A percentile compares a stretch with the other conserved stretches of the same genome.
Evolutionary conservation across 2,113 vertebrate genomes (phyloP).

Genomic region (Buteo buteo): DNA sequence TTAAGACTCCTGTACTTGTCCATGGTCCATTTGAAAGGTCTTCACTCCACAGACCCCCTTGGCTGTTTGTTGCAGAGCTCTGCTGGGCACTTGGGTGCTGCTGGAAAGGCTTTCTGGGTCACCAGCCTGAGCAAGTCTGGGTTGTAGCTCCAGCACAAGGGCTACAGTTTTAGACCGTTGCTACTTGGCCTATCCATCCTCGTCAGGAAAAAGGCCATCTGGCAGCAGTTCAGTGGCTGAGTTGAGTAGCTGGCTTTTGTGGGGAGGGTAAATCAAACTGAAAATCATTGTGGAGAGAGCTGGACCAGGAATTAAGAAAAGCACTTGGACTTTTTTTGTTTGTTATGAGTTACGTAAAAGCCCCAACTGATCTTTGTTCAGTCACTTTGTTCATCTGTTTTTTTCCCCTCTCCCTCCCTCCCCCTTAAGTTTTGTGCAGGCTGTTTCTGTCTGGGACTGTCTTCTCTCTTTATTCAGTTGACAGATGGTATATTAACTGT

Average conservation of each 20-base stretch:
- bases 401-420: neutral
- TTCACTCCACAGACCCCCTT: neutral
- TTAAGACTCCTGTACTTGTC: neutral
- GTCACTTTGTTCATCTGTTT: neutral
- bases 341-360: fast-evolving
- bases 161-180: neutral
- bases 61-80: neutral
- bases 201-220: no score
- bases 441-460: neutral
- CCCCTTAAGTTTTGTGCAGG: neutral
- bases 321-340: neutral
- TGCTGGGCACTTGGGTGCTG: neutral
- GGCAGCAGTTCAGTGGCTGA: neutral
- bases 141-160: neutral
- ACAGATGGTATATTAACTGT: neutral
- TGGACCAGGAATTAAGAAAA: neutral
- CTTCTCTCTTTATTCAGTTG: neutral
- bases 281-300: neutral
- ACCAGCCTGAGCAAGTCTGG: neutral
- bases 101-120: neutral
- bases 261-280: neutral
- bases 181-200: neutral
- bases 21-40: no score
- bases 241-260: neutral
- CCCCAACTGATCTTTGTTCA: neutral